A percentile compares a stretch with the other conserved stretches of the same genome.
phyloP scores from a whole-genome alignment of 2,888 invertebrate species.

The Pheosia tremula region DNA sequence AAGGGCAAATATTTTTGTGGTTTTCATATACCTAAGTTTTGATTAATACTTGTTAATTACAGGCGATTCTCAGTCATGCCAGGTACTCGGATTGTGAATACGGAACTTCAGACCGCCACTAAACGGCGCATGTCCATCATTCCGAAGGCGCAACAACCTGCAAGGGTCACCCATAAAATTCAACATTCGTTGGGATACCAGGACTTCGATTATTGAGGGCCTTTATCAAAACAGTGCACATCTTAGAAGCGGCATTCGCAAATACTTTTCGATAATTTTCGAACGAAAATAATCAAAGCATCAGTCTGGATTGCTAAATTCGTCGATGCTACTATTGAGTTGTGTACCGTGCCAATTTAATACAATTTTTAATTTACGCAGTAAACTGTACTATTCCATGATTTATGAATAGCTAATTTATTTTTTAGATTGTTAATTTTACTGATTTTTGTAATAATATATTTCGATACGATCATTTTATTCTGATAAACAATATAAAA shows the following conservation, averaged over 20 bases:
- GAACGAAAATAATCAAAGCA: not conserved
- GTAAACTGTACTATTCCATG: no score
- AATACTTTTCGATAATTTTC: not conserved
- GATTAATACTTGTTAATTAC: conserved; percentile 31
- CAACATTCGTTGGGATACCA: conserved; percentile 64
- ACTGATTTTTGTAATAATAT: not conserved
- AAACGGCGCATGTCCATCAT: conserved; percentile 64
- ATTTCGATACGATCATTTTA: not conserved
- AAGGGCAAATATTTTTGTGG: no score
- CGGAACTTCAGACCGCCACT: conserved; percentile 23
- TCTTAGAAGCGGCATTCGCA: not conserved
- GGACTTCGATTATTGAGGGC: conserved; percentile 56
- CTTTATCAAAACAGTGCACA: not conserved
- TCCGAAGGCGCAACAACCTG: conserved; percentile 56
- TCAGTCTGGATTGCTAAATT: no score
- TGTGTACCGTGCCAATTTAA: no score
- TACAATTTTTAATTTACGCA: not conserved
- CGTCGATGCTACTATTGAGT: not conserved
- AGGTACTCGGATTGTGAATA: conserved; percentile 57
- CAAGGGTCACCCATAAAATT: conserved; percentile 44
- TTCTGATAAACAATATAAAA: not conserved
- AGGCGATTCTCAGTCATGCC: conserved; percentile 76
- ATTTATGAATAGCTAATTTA: no score
- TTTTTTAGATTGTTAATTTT: not conserved
- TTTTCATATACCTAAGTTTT: not conserved